Percentiles rank a stretch among this genome's conserved stretches.
These are phyloP conservation scores for Adelphocoris suturalis DNA, from an alignment of 2,888 invertebrate genomes.

Conservation along the genomic window DNA sequence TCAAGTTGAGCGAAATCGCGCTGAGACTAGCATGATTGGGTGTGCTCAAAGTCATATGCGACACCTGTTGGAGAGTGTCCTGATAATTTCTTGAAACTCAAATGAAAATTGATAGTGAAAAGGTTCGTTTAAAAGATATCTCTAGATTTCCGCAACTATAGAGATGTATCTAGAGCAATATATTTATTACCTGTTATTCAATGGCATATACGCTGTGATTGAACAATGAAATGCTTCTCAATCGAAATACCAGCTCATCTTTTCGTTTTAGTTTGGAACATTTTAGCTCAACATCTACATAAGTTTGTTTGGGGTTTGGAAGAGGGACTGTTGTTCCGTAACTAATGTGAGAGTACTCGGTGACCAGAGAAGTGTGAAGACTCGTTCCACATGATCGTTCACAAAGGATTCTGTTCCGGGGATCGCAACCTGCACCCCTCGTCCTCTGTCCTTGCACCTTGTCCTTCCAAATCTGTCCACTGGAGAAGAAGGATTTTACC, in stretches of 20 bases:
- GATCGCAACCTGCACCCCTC: constrained; percentile 13
- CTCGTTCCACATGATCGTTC: constrained; percentile 50
- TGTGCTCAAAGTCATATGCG: too few species aligned
- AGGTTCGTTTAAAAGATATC: too few species aligned
- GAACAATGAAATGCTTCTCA: background rate
- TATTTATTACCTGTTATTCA: too few species aligned
- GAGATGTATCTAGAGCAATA: too few species aligned
- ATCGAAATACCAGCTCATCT: background rate
- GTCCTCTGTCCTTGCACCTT: constrained; percentile 24
- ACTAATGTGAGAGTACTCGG: constrained; percentile 45
- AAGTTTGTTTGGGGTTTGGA: background rate
- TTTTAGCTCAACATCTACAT: background rate
- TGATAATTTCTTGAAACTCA: too few species aligned
- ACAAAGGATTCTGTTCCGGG: constrained; percentile 27
- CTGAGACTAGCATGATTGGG: too few species aligned
- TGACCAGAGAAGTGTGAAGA: constrained; percentile 47
- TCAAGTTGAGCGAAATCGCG: too few species aligned
- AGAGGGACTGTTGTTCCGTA: constrained; percentile 40
- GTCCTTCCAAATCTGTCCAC: constrained; percentile 12
- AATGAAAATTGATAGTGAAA: too few species aligned
- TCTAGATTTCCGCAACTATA: too few species aligned
- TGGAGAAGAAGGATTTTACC: background rate
- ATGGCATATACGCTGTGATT: too few species aligned
- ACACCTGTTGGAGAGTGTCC: too few species aligned
- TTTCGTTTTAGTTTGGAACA: background rate